phyloP scores from a whole-genome alignment of 2,888 invertebrate species.

The Parthenolecanium corni region DNA sequence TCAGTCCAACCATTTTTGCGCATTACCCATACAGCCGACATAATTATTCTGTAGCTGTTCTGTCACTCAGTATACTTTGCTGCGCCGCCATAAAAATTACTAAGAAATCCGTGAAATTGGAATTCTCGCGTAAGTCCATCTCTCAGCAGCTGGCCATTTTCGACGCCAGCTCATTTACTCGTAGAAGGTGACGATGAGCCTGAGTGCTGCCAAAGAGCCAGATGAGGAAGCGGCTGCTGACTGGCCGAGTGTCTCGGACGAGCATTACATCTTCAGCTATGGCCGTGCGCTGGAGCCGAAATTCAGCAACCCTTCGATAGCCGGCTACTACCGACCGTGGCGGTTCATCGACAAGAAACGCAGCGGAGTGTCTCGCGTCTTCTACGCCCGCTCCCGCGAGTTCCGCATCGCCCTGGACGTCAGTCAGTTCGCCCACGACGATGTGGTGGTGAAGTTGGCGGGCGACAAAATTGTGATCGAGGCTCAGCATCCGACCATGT shows the following conservation, averaged over 20 bases:
- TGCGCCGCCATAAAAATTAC: too few species aligned
- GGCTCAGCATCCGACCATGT: not conserved
- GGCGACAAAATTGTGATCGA: not conserved
- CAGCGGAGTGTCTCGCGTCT: slow-evolving; percentile 4
- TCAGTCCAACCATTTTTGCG: too few species aligned
- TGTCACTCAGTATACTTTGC: too few species aligned
- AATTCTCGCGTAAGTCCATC: too few species aligned
- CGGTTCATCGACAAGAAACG: slow-evolving; percentile 8
- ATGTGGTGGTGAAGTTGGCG: not conserved
- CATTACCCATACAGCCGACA: too few species aligned
- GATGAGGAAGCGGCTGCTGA: too few species aligned
- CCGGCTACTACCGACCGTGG: slow-evolving; percentile 18
- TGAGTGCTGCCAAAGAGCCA: too few species aligned
- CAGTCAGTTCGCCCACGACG: slow-evolving; percentile 1
- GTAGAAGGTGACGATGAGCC: too few species aligned
- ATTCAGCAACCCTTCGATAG: slow-evolving; percentile 2
- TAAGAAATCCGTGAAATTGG: too few species aligned
- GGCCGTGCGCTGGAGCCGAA: slow-evolving; percentile 12
- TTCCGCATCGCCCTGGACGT: slow-evolving; percentile 5
- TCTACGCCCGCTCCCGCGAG: slow-evolving; percentile 9
- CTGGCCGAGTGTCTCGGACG: not conserved
- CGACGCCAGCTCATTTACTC: too few species aligned
- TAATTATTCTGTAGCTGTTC: too few species aligned
- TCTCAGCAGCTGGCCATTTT: too few species aligned
- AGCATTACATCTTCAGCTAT: slow-evolving; percentile 12